A percentile compares a stretch with the other conserved stretches of the same genome.
Conservation (phyloP, 1,140 invertebrate species). For the Eubasilissa regina region DNA sequence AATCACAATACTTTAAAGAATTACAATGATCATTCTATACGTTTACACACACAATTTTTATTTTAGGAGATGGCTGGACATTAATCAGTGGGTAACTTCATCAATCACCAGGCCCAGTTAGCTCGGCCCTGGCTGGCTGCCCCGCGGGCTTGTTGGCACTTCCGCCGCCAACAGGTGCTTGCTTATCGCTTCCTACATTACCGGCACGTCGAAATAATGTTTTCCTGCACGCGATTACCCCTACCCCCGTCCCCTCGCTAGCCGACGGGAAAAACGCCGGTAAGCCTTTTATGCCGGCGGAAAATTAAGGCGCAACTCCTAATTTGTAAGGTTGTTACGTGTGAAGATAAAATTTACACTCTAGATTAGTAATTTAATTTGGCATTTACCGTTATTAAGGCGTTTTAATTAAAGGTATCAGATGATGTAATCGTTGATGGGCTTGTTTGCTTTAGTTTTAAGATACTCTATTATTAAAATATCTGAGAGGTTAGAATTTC, state of each 20-base stretch:
- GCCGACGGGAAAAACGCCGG: slow-evolving; percentile 16
- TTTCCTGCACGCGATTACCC: slow-evolving; percentile 51
- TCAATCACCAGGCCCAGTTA: slow-evolving; percentile 28
- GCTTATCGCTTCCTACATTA: slow-evolving; percentile 46
- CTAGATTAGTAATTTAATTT: slow-evolving; percentile 32
- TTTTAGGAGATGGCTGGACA: not conserved
- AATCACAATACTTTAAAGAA: no score
- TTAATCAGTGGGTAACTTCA: slow-evolving; percentile 23
- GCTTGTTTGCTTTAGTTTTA: no score
- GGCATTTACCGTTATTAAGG: not conserved
- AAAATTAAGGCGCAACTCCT: slow-evolving; percentile 36
- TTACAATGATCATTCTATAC: no score
- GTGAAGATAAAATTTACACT: slow-evolving; percentile 27
- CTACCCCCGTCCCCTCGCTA: not conserved
- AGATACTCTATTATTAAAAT: no score
- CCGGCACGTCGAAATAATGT: slow-evolving; percentile 38
- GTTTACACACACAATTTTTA: no score
- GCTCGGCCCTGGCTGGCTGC: not conserved
- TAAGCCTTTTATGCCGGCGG: slow-evolving; percentile 12
- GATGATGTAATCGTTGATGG: no score
- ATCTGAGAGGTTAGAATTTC: no score
- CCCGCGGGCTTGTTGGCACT: slow-evolving; percentile 43
- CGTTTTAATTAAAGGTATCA: no score
- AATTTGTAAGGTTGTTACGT: slow-evolving; percentile 32
- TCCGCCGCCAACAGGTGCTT: slow-evolving; percentile 54